These are phyloP conservation scores for Blomia tropicalis DNA, from an alignment of 2,888 invertebrate genomes.

Conservation along the genomic window DNA sequence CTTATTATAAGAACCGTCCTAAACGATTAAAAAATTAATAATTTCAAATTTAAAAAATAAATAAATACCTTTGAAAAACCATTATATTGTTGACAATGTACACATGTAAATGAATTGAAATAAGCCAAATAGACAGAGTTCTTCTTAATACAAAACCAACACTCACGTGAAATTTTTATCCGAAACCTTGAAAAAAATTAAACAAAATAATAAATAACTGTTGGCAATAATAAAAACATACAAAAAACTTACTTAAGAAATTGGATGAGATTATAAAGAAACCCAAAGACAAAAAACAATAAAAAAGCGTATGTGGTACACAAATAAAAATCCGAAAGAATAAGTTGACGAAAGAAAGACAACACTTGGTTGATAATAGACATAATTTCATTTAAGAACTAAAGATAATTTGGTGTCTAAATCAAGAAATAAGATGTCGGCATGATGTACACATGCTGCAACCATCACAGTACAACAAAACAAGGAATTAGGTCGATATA, in stretches of 20 bases:
- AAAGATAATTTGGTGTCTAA: too few species aligned
- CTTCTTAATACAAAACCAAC: constrained; percentile 10
- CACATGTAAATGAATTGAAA: background rate
- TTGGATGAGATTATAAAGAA: background rate
- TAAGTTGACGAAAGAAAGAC: background rate
- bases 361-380: background rate
- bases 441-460: background rate
- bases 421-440: background rate
- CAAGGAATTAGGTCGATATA: background rate
- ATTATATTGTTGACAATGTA: constrained; percentile 5
- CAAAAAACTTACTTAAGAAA: background rate
- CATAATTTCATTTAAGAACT: too few species aligned
- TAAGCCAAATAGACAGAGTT: background rate
- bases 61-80: constrained; percentile 10
- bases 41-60: background rate
- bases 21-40: background rate
- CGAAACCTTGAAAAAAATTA: background rate
- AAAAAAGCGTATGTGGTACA: background rate
- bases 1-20: background rate
- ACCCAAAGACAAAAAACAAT: background rate
- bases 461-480: background rate
- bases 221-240: background rate
- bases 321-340: background rate
- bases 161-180: background rate
- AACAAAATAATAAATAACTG: background rate